phyloP scores from a whole-genome alignment of 2,797 vertebrate species.

The Schizopygopsis malacanthus region DNA sequence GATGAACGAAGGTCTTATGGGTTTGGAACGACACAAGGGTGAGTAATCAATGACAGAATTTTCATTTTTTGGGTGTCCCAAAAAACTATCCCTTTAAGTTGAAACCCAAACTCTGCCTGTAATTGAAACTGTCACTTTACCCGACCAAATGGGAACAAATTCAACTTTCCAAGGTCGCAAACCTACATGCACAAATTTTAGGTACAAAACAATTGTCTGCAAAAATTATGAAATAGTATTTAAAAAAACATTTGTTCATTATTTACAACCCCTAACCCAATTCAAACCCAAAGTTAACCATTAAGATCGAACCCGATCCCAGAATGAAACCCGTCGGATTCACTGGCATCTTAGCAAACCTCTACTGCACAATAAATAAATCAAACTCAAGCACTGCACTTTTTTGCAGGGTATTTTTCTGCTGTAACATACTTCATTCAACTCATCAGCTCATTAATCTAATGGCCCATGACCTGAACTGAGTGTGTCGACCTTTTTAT shows the following conservation, averaged over 20 bases:
- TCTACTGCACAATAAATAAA: background rate
- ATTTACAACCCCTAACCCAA: background rate
- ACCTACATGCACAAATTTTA: background rate
- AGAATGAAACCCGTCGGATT: too few relatives aligned
- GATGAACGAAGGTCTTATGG: too few relatives aligned
- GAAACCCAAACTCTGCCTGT: background rate
- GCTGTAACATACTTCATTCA: background rate
- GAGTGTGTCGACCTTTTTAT: background rate
- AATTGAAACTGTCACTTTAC: background rate
- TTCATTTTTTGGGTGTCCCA: too few relatives aligned
- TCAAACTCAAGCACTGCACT: background rate
- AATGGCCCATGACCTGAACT: background rate
- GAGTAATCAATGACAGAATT: too few relatives aligned
- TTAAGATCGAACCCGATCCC: background rate
- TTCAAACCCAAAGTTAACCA: background rate
- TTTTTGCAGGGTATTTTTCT: background rate
- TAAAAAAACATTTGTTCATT: too few relatives aligned
- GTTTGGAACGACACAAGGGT: too few relatives aligned
- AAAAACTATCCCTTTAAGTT: background rate
- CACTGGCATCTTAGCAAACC: background rate
- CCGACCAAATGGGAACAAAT: background rate
- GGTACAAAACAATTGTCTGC: background rate
- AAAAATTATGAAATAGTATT: too few relatives aligned
- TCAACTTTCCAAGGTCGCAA: background rate
- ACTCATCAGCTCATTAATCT: background rate